Base-by-base conservation (phyloP, 2,797 vertebrate species). In the Euphonia xanthogaster region DNA sequence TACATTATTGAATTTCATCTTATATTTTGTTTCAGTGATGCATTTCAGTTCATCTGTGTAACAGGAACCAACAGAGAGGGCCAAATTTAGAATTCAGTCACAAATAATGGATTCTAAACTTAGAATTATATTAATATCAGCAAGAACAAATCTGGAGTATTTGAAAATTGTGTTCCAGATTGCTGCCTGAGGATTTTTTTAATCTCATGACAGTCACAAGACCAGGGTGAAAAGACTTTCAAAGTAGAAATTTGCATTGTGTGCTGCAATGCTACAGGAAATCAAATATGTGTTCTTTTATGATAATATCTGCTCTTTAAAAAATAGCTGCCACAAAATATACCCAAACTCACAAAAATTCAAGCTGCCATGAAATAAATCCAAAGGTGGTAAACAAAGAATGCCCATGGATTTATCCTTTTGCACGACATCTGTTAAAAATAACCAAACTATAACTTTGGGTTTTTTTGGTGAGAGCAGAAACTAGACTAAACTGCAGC, bases 101-200 rank as follows among this genome's bases (percentile, higher is more conserved):
- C 92, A 96, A 96, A 97, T 84, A 93, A 96, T 88, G 80, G 86
- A 92, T 96, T 94, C 95, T 94, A 96, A 94, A 96, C 85, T 94
- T 96, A 94, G 96, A 91, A 86, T 86, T 94, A 90, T 96, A 95
- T 95, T 96, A 95, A 94, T 91, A 96, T 88, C 94, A 94, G 66
- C 86, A 94, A 94, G 82, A 95, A 94, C 82, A 94, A 94, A 94
- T 94, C 79, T 96, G 85, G 70, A 92, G 60, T 91, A 95, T 94
- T 90, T 93, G 91, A 90, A 93, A 96, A 90, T 66, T 81, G 55
- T 91, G 89, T 94, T 94, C 87, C 91, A 95, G 86, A 96, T 94
- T 96, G 90, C 89, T 96, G 96, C 91, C 94, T 93, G 91, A 88
- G 66, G 83, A 90, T 76, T 96, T 95, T 83, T 84, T 91, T 93